A percentile compares a stretch with the other conserved stretches of the same genome.
Evolutionary conservation across 2,797 vertebrate genomes (phyloP).

Genomic region (Rhinella marina): DNA sequence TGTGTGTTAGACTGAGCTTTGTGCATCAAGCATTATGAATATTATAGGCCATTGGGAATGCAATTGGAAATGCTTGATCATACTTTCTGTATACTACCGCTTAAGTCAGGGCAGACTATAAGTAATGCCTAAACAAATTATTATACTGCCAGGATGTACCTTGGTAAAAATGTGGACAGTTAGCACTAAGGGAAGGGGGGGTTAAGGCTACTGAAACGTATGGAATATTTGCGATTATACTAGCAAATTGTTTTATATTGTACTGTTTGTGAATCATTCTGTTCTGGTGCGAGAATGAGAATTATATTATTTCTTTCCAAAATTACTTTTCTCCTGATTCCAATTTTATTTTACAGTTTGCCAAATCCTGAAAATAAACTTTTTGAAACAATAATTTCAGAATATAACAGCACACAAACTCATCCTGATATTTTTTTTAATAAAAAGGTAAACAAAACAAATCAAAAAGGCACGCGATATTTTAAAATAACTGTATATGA

Average conservation of each 20-base stretch:
- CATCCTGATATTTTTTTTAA: slow-evolving; percentile 45
- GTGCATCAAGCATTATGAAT: slow-evolving; percentile 15
- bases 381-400: slow-evolving; percentile 62
- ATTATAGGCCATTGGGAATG: neutral
- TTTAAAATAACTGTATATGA: slow-evolving; percentile 85
- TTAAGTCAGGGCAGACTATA: neutral
- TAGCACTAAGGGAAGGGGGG: slow-evolving; percentile 62
- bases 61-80: neutral
- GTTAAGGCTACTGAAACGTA: slow-evolving; percentile 66
- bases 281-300: slow-evolving; percentile 75
- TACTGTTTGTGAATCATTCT: slow-evolving; percentile 72
- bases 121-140: slow-evolving; percentile 35
- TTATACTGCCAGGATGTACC: slow-evolving; percentile 10
- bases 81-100: neutral
- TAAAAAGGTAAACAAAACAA: slow-evolving; percentile 69
- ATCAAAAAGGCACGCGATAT: slow-evolving; percentile 78
- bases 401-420: slow-evolving; percentile 55
- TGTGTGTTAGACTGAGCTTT: neutral
- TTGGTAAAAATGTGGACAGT: slow-evolving; percentile 59
- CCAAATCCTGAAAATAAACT: slow-evolving; percentile 24
- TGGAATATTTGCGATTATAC: slow-evolving; percentile 67
- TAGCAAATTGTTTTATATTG: slow-evolving; percentile 77
- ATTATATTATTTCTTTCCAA: slow-evolving; percentile 72
- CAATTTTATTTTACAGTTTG: slow-evolving; percentile 6
- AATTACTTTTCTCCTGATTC: slow-evolving; percentile 36